A percentile compares a stretch with the other conserved stretches of the same genome.
Conservation (phyloP, 2,113 vertebrate genomes). For the Ageneiosus marmoratus region DNA sequence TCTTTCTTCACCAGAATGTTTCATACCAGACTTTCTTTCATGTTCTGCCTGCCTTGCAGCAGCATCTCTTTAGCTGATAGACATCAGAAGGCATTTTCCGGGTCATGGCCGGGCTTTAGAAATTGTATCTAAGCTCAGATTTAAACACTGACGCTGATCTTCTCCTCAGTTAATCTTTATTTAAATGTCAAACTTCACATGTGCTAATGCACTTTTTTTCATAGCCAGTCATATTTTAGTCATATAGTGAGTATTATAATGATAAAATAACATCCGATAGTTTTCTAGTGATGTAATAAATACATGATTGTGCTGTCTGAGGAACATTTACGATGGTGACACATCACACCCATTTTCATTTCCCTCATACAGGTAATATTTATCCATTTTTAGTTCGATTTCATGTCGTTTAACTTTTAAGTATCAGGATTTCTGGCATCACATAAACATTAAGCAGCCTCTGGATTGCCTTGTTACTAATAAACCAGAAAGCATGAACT, state of each 20-base stretch:
- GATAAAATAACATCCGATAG: background rate
- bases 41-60: conserved; percentile 28
- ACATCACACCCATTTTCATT: background rate
- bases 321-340: background rate
- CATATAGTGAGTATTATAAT: background rate
- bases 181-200: background rate
- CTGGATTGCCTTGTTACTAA: background rate
- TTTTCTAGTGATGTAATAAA: background rate
- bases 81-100: conserved; percentile 36
- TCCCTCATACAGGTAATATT: background rate
- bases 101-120: conserved; percentile 22
- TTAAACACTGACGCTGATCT: conserved; percentile 9
- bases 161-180: background rate
- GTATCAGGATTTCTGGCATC: background rate
- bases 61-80: conserved; percentile 34
- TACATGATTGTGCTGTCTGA: background rate
- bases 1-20: conserved; percentile 27
- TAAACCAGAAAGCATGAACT: background rate
- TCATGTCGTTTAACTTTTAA: background rate
- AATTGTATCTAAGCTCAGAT: conserved; percentile 18
- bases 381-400: background rate
- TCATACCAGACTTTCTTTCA: conserved; percentile 42
- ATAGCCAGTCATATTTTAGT: background rate
- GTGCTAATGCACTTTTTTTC: background rate
- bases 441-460: background rate